Base-by-base conservation (phyloP, 2,888 invertebrate genomes). In the Strigamia crassipes region DNA sequence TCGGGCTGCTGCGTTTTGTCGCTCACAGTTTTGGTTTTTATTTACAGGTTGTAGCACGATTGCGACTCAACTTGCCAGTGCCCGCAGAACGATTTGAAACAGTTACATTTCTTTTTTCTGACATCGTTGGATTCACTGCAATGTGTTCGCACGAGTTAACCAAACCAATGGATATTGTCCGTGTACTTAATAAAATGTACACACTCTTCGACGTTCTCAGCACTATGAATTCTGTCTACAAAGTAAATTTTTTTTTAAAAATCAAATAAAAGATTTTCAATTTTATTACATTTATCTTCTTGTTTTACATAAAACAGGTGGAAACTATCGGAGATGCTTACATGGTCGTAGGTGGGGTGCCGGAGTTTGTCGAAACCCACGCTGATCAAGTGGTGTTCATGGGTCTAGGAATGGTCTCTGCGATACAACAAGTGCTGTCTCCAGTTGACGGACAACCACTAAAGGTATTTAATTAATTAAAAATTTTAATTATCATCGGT, bases 91-190 rank as follows among this genome's bases (percentile, higher is more conserved):
- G 38, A 12, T 81, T 81, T 87, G 94, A 96, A 85, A 92, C 96
- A 88, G 97, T 97, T 81, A 96, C 97, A 0, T 96, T 97, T 93
- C 89, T 97, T 79, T 97, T 97, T 89, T 96, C 96, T 86, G 97
- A 97, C 86, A 96, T 97, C 82, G 97, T 97, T 0, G 97, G 97
- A 23, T 97, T 97, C 88, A 97, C 97, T 0, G 95, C 96, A 42
- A 97, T 97, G 86, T 97, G 97, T 21, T 73, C 73, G 10, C n/a
- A 81, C 86, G 95, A 96, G 0, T 94, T 96, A 0, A 95, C 96
- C 27, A 96, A 96, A 0, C 97, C 97, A 0, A 94, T 97, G 92
- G 95, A 95, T 94, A 96, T 96, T 77, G 96, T 97, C 86, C 95
- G 93, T 85, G 97, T 97, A 96, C 90, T 97, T 79, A 95, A 96